Conservation (phyloP, 2,797 vertebrate genomes). For the Halcyon smyrnensis region DNA sequence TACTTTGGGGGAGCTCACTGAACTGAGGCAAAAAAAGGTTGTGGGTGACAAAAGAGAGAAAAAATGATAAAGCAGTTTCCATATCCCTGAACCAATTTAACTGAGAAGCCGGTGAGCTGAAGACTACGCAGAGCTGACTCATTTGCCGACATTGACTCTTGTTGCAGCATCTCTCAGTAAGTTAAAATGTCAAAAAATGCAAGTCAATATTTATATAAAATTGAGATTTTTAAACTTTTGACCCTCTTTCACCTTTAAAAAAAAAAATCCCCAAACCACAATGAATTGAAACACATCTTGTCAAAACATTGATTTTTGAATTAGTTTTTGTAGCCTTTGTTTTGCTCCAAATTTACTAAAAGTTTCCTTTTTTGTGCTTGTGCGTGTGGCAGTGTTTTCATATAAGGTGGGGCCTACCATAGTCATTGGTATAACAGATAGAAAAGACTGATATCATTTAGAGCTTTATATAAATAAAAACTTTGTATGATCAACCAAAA, state of each 20-base stretch:
- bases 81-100: background rate
- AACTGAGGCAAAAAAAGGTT: background rate
- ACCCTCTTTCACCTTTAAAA: background rate
- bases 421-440: slow-evolving; percentile 31
- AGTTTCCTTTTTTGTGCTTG: slow-evolving; percentile 28
- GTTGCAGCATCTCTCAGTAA: background rate
- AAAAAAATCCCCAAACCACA: background rate
- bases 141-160: slow-evolving; percentile 15
- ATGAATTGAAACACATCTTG: background rate
- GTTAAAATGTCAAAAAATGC: slow-evolving; percentile 40
- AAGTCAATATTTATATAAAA: slow-evolving; percentile 21
- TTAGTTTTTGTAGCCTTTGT: slow-evolving; percentile 29
- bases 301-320: slow-evolving; percentile 27
- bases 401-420: slow-evolving; percentile 42
- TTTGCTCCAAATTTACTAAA: slow-evolving; percentile 22
- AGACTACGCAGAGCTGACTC: slow-evolving; percentile 5
- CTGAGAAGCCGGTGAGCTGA: background rate
- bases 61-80: background rate
- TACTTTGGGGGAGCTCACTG: background rate
- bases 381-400: background rate
- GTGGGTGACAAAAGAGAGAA: background rate
- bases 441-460: slow-evolving; percentile 8
- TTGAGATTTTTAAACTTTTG: slow-evolving; percentile 54
- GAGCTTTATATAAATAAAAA: slow-evolving; percentile 9
- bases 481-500: slow-evolving; percentile 45